These are phyloP conservation scores for Hesperia comma DNA, from an alignment of 2,888 invertebrate genomes.

Conservation along the genomic window DNA sequence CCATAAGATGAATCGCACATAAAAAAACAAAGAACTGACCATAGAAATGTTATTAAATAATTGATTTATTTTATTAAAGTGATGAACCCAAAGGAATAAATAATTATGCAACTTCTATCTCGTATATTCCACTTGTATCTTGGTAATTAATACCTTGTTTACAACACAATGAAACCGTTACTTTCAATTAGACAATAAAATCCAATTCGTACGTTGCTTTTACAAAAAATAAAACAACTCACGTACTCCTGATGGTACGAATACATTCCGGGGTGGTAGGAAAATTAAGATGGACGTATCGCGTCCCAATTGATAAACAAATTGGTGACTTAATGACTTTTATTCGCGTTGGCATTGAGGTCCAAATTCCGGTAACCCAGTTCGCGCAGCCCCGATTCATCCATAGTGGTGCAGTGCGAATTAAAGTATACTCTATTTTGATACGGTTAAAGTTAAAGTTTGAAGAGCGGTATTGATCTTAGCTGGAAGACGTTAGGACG, in stretches of 20 bases:
- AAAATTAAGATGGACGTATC: conserved; percentile 46
- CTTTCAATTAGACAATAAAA: conserved; percentile 37
- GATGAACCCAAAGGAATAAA: not conserved
- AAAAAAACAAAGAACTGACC: no score
- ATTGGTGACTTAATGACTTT: conserved; percentile 39
- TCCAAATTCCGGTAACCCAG: conserved; percentile 62
- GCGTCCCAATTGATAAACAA: conserved; percentile 37
- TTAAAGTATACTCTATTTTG: conserved; percentile 6
- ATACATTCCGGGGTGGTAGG: conserved; percentile 55
- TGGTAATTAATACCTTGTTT: conserved; percentile 12
- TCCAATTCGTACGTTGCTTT: conserved; percentile 26
- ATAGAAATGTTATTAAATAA: no score
- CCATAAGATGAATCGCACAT: no score
- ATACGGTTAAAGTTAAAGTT: conserved; percentile 6
- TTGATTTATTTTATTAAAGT: no score
- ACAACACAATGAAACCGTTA: not conserved
- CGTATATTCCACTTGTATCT: not conserved
- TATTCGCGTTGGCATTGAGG: conserved; percentile 43
- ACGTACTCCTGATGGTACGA: conserved; percentile 49
- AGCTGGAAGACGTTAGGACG: conserved; percentile 39
- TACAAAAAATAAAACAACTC: conserved; percentile 59
- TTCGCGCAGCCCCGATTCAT: conserved; percentile 43
- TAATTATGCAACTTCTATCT: not conserved
- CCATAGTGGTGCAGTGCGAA: not conserved
- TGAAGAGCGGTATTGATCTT: conserved; percentile 19